These are phyloP conservation scores for Sinocyclocheilus anshuiensis DNA, from an alignment of 2,113 vertebrate species.

Conservation along the genomic window DNA sequence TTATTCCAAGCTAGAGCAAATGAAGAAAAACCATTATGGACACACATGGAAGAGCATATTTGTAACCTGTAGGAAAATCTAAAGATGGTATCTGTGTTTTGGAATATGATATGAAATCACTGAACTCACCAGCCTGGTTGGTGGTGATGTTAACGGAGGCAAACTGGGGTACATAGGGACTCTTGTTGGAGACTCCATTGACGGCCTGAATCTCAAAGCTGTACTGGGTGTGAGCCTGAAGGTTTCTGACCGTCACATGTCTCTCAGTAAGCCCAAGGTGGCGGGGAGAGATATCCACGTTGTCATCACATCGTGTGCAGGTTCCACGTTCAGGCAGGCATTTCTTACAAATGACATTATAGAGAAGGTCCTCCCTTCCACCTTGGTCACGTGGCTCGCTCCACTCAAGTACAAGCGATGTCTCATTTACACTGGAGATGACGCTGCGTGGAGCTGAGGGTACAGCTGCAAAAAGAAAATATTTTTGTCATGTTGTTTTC, in stretches of 20 bases:
- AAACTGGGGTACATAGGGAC: slow-evolving; percentile 85
- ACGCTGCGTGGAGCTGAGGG: slow-evolving; percentile 88
- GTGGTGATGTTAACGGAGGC: slow-evolving; percentile 96
- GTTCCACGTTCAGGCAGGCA: slow-evolving; percentile 82
- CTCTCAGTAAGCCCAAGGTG: slow-evolving; percentile 92
- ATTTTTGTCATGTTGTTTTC: neutral
- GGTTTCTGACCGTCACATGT: slow-evolving; percentile 89
- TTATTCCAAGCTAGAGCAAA: slow-evolving; percentile 61
- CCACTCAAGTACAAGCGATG: slow-evolving; percentile 93
- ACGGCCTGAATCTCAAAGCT: slow-evolving; percentile 97
- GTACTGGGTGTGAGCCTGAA: slow-evolving; percentile 96
- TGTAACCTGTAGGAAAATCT: too few species aligned
- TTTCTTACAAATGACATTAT: slow-evolving; percentile 98
- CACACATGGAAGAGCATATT: neutral
- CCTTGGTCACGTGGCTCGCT: slow-evolving; percentile 90
- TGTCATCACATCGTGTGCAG: slow-evolving; percentile 95
- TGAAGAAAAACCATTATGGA: neutral
- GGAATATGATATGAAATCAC: neutral
- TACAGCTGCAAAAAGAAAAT: slow-evolving; percentile 75
- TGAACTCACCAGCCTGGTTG: slow-evolving; percentile 92
- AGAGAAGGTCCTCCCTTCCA: slow-evolving; percentile 89
- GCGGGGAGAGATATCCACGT: slow-evolving; percentile 93
- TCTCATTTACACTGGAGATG: slow-evolving; percentile 97
- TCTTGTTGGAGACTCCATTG: slow-evolving; percentile 94
- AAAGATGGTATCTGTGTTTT: too few species aligned